Evolutionary conservation across 2,888 invertebrate species (phyloP), one percentile per base, ranked within the genome.

Genomic region (Diogma glabrata): DNA sequence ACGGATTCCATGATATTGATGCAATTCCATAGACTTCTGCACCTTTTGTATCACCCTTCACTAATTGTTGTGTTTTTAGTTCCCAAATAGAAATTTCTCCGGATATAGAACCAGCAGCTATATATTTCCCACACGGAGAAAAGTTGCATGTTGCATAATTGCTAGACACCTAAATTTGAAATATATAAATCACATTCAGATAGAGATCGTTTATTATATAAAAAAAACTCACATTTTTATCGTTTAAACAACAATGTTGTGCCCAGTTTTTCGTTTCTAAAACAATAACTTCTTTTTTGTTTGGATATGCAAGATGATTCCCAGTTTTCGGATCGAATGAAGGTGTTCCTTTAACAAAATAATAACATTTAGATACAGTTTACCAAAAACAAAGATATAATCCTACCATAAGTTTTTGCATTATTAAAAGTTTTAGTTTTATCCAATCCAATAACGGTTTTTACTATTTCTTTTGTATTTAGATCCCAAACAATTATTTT

Each of bases 1-100:
- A 74, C 3, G 87, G 85, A 68, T 86, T 84, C 93, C 93, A 94
- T 50, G 77, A 79, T 61, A 94, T 70, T 26, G 84, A 77, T 52
- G 82, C 79, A 1, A 90, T 77, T 56, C 79, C 75, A 55, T 79
- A 75, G 46, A 78, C 77, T 47, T 82, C 82, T 9, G 55, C 73
- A 3, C 63, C 62, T 0, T 64, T 59, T 47, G 79, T 73, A 51
- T 82, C 77, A 49, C 77, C 81, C 16, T 58, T 58, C 43, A 83
- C 67, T 47, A 79, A 72, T 46, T 68, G 71, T 38, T 79, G 77
- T 8, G 74, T 74, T 19, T 72, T 68, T 20, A 84, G 70, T 62
- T 81, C 75, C 78, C 91, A 94, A 1, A 93, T 76, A n/a, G 83
- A 78, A 53, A 95, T 76, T 62, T 85, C 83, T 1, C 94, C 94